Percentiles rank a stretch among this genome's conserved stretches.
Conservation (phyloP, 2,888 invertebrate species). For the Cantharis rufa region DNA sequence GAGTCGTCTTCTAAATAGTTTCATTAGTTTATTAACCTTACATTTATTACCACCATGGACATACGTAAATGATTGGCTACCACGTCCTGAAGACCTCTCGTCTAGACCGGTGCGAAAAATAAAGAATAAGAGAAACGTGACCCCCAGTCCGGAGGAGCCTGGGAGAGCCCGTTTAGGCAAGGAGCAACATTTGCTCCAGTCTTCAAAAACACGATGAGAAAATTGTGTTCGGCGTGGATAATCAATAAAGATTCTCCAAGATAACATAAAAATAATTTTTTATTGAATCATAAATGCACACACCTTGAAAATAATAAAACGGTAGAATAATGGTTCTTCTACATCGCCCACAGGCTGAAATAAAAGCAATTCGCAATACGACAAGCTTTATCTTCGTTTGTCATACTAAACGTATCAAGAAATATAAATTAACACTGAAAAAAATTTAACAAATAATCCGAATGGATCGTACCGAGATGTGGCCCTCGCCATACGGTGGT, state of each 20-base stretch:
- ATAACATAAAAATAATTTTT: not conserved
- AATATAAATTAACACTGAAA: not conserved
- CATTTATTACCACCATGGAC: slow-evolving; percentile 8
- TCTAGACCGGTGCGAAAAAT: not conserved
- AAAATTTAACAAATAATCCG: not conserved
- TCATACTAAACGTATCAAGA: not conserved
- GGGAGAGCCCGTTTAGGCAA: not conserved
- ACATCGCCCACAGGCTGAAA: slow-evolving; percentile 17
- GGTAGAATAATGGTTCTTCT: slow-evolving; percentile 12
- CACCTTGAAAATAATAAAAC: slow-evolving; percentile 9
- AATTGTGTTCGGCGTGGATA: not conserved
- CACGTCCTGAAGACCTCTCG: not conserved
- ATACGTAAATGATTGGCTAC: slow-evolving; percentile 8
- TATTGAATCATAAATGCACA: slow-evolving; percentile 18
- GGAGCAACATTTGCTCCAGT: not conserved
- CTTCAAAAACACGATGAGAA: not conserved
- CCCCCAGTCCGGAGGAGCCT: not conserved
- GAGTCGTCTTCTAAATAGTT: slow-evolving; percentile 16
- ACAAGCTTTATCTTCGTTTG: slow-evolving; percentile 1
- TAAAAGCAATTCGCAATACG: slow-evolving; percentile 8
- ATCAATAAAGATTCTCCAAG: not conserved
- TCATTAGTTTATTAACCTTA: slow-evolving; percentile 21
- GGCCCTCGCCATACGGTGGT: slow-evolving; percentile 6
- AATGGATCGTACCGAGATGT: slow-evolving; percentile 6
- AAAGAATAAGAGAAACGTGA: not conserved